A percentile compares a stretch with the other conserved stretches of the same genome.
Evolutionary conservation across 2,113 vertebrate species (phyloP).

Genomic region (Nettapus auritus): DNA sequence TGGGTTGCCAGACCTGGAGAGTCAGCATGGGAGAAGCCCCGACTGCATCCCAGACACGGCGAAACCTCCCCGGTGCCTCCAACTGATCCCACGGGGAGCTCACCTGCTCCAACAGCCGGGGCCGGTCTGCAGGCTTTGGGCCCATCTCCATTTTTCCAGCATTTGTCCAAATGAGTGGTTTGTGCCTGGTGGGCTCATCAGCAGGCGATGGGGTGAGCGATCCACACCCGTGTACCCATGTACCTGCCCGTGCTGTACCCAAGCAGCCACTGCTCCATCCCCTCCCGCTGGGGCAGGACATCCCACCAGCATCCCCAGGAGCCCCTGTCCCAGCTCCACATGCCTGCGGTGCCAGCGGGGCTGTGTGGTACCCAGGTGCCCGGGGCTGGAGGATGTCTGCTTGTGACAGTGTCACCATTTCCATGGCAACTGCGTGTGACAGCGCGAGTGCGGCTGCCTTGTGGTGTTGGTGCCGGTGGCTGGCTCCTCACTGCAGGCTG

Average conservation of each 20-base stretch:
- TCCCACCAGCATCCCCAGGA: accelerated
- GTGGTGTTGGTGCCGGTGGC: accelerated
- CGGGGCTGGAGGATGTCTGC: neutral
- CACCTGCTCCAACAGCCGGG: accelerated
- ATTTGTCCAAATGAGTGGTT: neutral
- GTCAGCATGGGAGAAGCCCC: neutral
- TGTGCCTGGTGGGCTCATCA: accelerated
- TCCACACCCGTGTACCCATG: too few species aligned
- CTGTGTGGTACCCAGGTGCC: neutral
- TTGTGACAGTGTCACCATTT: constrained; percentile 17
- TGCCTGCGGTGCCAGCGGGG: neutral
- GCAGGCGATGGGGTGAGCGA: neutral
- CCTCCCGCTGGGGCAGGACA: neutral
- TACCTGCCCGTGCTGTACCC: neutral
- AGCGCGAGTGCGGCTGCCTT: neutral
- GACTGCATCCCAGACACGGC: neutral
- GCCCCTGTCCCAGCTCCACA: too few species aligned
- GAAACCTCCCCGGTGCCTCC: neutral
- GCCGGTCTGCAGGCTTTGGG: neutral
- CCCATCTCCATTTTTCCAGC: neutral
- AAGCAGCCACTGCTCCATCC: accelerated
- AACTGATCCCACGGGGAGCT: neutral
- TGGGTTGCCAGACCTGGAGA: neutral
- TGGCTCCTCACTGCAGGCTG: neutral
- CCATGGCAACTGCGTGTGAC: constrained; percentile 27